Evolutionary conservation across 2,113 vertebrate genomes (phyloP), one percentile per base, ranked within the genome.

Genomic region (Channa maculata): DNA sequence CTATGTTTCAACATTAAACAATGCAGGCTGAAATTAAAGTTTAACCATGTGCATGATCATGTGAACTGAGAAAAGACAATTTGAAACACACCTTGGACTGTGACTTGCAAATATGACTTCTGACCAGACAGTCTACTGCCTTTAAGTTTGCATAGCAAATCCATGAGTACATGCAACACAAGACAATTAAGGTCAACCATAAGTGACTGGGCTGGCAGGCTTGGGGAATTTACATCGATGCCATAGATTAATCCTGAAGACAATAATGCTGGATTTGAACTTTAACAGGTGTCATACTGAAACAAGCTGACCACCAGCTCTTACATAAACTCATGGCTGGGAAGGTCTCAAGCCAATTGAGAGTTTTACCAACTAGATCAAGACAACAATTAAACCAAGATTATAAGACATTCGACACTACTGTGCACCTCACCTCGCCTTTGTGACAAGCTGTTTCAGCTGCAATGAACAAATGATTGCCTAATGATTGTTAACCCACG

Each of bases 131-230:
- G 51, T 49, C 4, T 2, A 53, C 14, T 13, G 13, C 4, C 36
- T 53, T 48, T 4, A 12, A n/a, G 11, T 88, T 86, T 88, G 80
- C 73, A 86, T 61, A 33, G 45, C 77, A 84, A 86, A 88, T 74
- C 8, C 1, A 15, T 5, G 44, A 13, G 33, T 37, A 54, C 53
- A 60, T 51, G 15, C 13, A 54, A 61, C 39, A 53, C 8, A 61
- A 38, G 46, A 11, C 12, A 66, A 54, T 2, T 7, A 8, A 39
- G 44, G 12, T 61, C 38, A 37, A 2, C 2, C 3, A 51, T 1
- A 12, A 34, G 12, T 45, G 14, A 14, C 65, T 39, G 49, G 36
- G 37, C 34, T 6, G 39, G 24, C 39, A 5, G 33, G 13, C 34
- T 58, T 54, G 2, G 14, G 24, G n/a, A 61, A 55, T 63, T 45